Evolutionary conservation across 2,797 vertebrate species (phyloP), one percentile per base, ranked within the genome.

Genomic region (Fundulus diaphanus): DNA sequence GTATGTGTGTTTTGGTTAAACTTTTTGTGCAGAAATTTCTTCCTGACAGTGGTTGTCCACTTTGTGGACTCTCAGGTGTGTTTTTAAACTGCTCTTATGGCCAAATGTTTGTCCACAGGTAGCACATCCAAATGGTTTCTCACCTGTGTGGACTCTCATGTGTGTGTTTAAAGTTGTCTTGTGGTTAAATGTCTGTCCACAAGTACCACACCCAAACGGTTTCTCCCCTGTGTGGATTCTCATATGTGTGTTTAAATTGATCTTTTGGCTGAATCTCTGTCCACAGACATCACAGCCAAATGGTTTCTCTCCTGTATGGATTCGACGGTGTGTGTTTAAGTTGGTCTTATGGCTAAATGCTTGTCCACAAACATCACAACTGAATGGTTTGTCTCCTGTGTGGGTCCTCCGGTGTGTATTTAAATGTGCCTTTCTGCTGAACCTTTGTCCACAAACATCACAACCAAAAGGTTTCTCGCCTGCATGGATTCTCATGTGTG

Each of bases 161-260:
- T 40, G 37, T 33, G 31, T 65, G 61, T 33, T 33, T 18, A 56
- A 27, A 5, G 52, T 56, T 15, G 52, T 56, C 27, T 56, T 56
- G 24, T 56, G 52, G n/a, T 56, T 56, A 29, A 56, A 56, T 13
- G 52, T 56, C n/a, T 56, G 52, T 27, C 52, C 52, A 29, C 52
- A 56, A 1, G 29, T n/a, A 15, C 29, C n/a, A 29, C 52, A 56
- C 3, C 52, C 9, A 29, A 56, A 56, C 0, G 61, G 61, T 40
- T 65, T 65, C 61, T 65, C 61, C 13, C 61, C 61, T 65, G 61
- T 37, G 11, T 65, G 61, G 35, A 40, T 65, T 40, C 61, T 65
- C 35, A 31, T 40, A 33, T 65, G 61, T 18, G 31, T 65, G 13
- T 33, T 33, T 37, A 65, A 65, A 65, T 65, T 33, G 7, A 40